These are phyloP conservation scores for Malurus alboscapulatus DNA, from an alignment of 2,113 vertebrate species.

Conservation along the genomic window DNA sequence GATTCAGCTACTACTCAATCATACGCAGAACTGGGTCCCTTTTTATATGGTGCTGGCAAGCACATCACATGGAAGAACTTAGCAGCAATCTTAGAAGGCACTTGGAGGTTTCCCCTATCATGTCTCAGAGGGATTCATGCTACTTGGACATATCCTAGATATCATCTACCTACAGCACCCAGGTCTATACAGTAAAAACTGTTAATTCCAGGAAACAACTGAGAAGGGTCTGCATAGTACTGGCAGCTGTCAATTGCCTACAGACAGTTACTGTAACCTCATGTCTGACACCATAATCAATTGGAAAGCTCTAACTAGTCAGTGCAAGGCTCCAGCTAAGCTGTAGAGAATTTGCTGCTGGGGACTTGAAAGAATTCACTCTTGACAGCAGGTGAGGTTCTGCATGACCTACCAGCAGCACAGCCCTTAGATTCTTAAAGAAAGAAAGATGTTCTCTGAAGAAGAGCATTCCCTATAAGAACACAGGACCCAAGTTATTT, in stretches of 20 bases:
- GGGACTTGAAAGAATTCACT: neutral
- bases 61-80: neutral
- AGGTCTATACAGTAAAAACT: neutral
- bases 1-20: neutral
- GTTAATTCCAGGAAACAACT: neutral
- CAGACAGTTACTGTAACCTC: neutral
- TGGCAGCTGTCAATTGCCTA: neutral
- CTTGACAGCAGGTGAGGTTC: neutral
- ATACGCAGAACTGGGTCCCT: neutral
- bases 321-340: neutral
- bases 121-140: neutral
- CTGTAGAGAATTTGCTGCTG: neutral
- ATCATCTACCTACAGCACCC: neutral
- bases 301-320: neutral
- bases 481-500: neutral
- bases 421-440: neutral
- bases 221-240: neutral
- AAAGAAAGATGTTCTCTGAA: neutral
- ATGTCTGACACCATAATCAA: neutral
- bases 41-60: neutral
- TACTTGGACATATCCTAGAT: neutral
- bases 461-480: neutral
- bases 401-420: neutral
- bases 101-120: neutral
- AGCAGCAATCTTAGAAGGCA: neutral